Evolutionary conservation across 2,888 invertebrate genomes (phyloP).

Genomic region (Lycaena phlaeas): DNA sequence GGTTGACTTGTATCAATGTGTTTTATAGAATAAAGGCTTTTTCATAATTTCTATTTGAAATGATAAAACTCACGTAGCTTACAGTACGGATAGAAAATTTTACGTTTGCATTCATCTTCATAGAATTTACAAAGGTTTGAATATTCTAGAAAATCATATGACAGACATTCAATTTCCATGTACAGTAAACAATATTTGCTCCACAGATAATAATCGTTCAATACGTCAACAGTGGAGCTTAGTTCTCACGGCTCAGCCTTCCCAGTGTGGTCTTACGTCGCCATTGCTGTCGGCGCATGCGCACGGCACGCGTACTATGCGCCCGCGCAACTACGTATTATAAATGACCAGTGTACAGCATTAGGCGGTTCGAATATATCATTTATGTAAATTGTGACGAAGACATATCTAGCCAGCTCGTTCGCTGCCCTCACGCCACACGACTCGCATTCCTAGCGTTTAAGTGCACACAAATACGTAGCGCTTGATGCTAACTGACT

Average conservation of each 20-base stretch:
- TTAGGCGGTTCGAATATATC: slow-evolving; percentile 70
- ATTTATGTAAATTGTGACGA: slow-evolving; percentile 74
- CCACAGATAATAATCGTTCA: neutral
- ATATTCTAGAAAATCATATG: no score
- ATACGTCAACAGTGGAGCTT: neutral
- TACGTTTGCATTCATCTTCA: no score
- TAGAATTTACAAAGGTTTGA: no score
- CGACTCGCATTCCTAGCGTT: slow-evolving; percentile 58
- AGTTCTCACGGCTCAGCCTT: neutral
- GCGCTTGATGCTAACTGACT: slow-evolving; percentile 33
- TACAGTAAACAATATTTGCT: neutral
- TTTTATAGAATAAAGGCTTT: no score
- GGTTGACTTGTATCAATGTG: no score
- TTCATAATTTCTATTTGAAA: no score
- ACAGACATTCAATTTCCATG: no score
- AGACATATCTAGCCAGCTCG: slow-evolving; percentile 65
- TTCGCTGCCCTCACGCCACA: slow-evolving; percentile 56
- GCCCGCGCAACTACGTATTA: slow-evolving; percentile 44
- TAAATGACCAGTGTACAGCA: slow-evolving; percentile 63
- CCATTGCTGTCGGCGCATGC: slow-evolving; percentile 50
- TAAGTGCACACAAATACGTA: slow-evolving; percentile 43
- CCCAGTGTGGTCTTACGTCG: slow-evolving; percentile 53
- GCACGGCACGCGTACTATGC: slow-evolving; percentile 65
- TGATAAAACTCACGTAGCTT: no score
- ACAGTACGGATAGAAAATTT: no score